Conservation (phyloP, 2,797 vertebrate species). For the Petrocephalus schoutedeni region DNA sequence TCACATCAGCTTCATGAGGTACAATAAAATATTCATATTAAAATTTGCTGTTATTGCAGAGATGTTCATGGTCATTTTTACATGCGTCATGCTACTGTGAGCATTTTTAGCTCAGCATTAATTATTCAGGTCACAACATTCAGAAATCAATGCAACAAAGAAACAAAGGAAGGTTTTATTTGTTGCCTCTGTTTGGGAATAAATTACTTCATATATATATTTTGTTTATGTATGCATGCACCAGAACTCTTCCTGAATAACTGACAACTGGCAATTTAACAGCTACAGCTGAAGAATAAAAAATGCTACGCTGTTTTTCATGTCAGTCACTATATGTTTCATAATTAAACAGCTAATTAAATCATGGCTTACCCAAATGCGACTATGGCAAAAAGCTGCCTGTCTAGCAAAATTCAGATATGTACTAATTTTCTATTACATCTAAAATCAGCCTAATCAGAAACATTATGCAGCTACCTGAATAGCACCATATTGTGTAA, state of each 20-base stretch:
- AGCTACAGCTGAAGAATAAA: not conserved
- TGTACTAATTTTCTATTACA: not conserved
- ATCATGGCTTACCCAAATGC: not conserved
- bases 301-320: not conserved
- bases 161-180: not conserved
- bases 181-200: not conserved
- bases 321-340: not conserved
- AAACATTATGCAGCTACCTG: not conserved
- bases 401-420: not conserved
- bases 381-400: not conserved
- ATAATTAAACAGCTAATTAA: not conserved
- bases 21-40: constrained; percentile 6
- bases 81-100: not conserved
- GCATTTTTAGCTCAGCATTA: not conserved
- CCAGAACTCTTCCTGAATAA: not conserved
- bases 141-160: not conserved
- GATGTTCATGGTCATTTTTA: not conserved
- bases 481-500: not conserved
- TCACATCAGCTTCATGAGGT: not conserved
- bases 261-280: not conserved
- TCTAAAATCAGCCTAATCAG: not conserved
- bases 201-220: not conserved
- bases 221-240: not conserved
- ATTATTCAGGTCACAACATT: constrained; percentile 11
- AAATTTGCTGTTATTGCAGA: not conserved